Evolutionary conservation across 2,888 invertebrate genomes (phyloP), one percentile per base, ranked within the genome.

Genomic region (Diabrotica balteata): DNA sequence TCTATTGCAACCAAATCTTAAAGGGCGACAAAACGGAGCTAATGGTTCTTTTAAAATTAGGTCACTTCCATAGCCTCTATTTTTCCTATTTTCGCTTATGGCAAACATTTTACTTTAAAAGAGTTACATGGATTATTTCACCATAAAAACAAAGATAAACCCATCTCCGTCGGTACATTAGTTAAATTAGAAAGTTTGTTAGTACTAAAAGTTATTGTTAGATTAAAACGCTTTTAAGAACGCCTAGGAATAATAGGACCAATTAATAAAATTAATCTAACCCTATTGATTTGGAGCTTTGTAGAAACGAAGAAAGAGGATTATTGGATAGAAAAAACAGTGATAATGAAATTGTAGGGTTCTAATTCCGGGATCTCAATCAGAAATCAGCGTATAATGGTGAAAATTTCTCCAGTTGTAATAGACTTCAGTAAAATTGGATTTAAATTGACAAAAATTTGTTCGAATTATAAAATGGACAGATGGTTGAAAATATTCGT

Each of bases 281-380:
- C 51, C 52, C 9, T 52, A 52, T 52, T 52, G 60, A 60, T 60
- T 52, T 52, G 45, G 44, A 51, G 43, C 22, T 52, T 32, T 52
- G 52, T 44, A 60, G 51, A 60, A 60, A 52, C 52, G 44, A 60
- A 60, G 52, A 45, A 52, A 53, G 52, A 61, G 60, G 60, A 61
- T 61, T 61, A 52, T 52, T 53, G 52, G 60, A 61, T 44, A 61
- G 52, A 59, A 61, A 61, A 61, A 61, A 61, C 45, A 61, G 45
- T 52, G 52, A 53, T 61, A 61, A 61, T 61, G 60, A 61, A 52
- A 50, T 53, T 53, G 52, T 61, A 45, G 52, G 32, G 32, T 22
- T 61, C 52, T 61, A 53, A 61, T 61, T 61, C 47, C 45, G 22
- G 52, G 50, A 50, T 50, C 50, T 59, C 59, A 59, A 59, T 59